Conservation (phyloP, 2,797 vertebrate species). For the Crax fasciolata region DNA sequence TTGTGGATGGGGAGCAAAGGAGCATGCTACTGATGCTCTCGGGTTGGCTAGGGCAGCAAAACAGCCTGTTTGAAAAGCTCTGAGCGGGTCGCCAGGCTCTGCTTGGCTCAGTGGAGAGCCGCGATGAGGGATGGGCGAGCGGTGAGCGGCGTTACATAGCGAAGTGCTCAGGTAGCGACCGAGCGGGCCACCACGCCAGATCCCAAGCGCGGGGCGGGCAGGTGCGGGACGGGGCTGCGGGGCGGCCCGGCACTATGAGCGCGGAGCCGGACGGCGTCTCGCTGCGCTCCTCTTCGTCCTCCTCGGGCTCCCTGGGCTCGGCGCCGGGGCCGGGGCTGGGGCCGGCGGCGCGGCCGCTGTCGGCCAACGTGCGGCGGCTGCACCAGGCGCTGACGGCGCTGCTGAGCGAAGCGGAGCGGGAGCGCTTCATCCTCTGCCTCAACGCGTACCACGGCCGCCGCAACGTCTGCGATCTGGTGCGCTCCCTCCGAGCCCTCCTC, state of each 20-base stretch:
- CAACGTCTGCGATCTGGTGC: slow-evolving; percentile 97
- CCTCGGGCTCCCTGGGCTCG: slow-evolving; percentile 70
- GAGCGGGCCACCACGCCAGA: too few relatives aligned
- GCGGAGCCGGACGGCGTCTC: slow-evolving; percentile 44
- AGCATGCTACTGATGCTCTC: not conserved
- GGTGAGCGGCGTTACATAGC: not conserved
- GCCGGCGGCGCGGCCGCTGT: slow-evolving; percentile 93
- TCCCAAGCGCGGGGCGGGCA: too few relatives aligned
- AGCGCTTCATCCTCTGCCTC: slow-evolving; percentile 97
- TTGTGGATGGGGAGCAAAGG: not conserved
- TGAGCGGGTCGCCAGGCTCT: not conserved
- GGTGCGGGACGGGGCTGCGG: not conserved
- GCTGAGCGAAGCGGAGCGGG: slow-evolving; percentile 92
- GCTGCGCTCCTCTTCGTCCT: slow-evolving; percentile 20
- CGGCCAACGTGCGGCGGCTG: slow-evolving; percentile 93
- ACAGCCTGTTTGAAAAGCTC: not conserved
- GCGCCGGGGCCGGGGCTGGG: slow-evolving; percentile 57
- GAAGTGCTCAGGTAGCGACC: too few relatives aligned
- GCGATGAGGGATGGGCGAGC: accelerated
- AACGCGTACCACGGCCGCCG: slow-evolving; percentile 96
- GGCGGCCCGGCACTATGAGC: slow-evolving; percentile 3
- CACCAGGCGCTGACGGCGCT: slow-evolving; percentile 94
- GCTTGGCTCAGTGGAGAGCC: not conserved
- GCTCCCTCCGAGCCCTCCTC: slow-evolving; percentile 93
- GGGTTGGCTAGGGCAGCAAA: not conserved